These are phyloP conservation scores for Perca schrenkii DNA, from an alignment of 2,113 vertebrate species.

Conservation along the genomic window DNA sequence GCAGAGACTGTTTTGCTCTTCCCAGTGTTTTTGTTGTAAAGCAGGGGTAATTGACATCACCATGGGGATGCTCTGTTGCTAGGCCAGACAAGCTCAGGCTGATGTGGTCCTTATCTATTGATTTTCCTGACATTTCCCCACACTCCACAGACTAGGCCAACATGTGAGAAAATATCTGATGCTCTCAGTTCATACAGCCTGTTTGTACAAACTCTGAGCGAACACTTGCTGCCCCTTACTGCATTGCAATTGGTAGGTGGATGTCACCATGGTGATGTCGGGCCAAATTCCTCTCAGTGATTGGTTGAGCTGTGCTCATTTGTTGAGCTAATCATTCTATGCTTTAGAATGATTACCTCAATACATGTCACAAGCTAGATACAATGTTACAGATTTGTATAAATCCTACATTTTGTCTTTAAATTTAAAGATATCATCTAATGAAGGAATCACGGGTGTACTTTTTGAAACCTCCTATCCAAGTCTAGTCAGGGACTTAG, in stretches of 20 bases:
- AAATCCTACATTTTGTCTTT: not conserved
- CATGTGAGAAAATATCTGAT: constrained; percentile 85
- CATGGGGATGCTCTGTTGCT: constrained; percentile 83
- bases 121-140: constrained; percentile 85
- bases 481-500: constrained; percentile 29
- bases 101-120: constrained; percentile 86
- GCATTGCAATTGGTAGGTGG: constrained; percentile 73
- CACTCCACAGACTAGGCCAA: constrained; percentile 84
- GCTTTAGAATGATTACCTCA: too few relatives aligned
- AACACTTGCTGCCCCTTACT: constrained; percentile 68
- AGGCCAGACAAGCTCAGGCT: constrained; percentile 83
- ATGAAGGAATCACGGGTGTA: constrained; percentile 4
- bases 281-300: constrained; percentile 30
- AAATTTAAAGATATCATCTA: constrained; percentile 3
- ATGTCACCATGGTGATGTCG: constrained; percentile 70
- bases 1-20: constrained; percentile 77
- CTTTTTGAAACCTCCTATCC: constrained; percentile 25
- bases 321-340: constrained; percentile 9
- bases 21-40: constrained; percentile 81
- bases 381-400: not conserved
- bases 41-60: constrained; percentile 84
- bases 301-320: constrained; percentile 10
- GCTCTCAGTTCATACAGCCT: constrained; percentile 83
- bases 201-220: constrained; percentile 80
- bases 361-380: not conserved